Conservation (phyloP, 2,113 vertebrate genomes). For the Cyprichromis sp. region DNA sequence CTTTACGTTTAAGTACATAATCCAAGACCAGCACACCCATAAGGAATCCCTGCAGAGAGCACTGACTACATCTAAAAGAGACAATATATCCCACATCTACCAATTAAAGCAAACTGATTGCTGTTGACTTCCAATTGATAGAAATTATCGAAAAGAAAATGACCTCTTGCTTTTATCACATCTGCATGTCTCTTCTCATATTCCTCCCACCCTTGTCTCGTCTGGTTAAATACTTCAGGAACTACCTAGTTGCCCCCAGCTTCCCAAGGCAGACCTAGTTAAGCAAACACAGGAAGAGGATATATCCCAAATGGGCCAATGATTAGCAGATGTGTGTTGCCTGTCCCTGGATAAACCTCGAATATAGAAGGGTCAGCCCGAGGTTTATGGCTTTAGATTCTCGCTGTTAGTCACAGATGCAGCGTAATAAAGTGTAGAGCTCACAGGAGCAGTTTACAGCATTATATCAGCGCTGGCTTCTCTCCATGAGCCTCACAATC, state of each 20-base stretch:
- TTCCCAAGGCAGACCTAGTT: constrained; percentile 30
- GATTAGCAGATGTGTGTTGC: constrained; percentile 40
- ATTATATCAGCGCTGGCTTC: background rate
- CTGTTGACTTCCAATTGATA: background rate
- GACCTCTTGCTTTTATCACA: background rate
- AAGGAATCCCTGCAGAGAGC: background rate
- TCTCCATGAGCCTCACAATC: background rate
- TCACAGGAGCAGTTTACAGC: background rate
- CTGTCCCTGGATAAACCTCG: constrained; percentile 13
- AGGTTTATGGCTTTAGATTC: constrained; percentile 14
- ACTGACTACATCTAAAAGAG: background rate
- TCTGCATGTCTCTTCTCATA: background rate
- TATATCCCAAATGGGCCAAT: constrained; percentile 27
- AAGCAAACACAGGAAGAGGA: constrained; percentile 53
- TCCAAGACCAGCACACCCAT: background rate
- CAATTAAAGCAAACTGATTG: background rate
- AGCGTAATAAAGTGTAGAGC: constrained; percentile 2
- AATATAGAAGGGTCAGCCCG: background rate
- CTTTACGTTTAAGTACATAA: background rate
- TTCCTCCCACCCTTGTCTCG: background rate
- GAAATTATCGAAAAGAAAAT: background rate
- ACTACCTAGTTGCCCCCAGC: background rate
- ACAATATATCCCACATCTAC: background rate
- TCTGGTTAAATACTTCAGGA: background rate
- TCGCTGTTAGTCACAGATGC: constrained; percentile 2